Percentiles rank a stretch among this genome's conserved stretches.
Evolutionary conservation across 2,888 invertebrate species (phyloP).

Genomic region (Prosapia bicincta): DNA sequence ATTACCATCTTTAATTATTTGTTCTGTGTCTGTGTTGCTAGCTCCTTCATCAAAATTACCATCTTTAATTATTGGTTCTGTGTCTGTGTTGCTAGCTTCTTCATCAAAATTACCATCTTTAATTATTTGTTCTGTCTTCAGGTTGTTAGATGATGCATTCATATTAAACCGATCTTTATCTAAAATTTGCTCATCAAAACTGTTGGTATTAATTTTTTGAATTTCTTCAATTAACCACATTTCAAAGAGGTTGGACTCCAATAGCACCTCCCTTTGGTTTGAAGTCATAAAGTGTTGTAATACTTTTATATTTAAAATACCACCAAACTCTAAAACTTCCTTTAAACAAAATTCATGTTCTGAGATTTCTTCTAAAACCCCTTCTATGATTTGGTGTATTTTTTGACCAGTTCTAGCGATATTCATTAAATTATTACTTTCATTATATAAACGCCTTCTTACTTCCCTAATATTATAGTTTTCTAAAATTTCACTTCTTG

Average conservation of each 20-base stretch:
- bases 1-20: too few relatives aligned
- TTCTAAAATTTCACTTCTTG: conserved; percentile 56
- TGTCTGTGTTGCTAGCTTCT: too few relatives aligned
- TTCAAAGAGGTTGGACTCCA: neutral
- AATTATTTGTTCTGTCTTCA: neutral
- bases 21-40: too few relatives aligned
- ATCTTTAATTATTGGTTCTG: too few relatives aligned
- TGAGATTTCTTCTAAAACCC: neutral
- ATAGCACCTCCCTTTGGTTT: neutral
- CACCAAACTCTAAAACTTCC: neutral
- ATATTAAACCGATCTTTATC: too few relatives aligned
- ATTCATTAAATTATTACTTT: neutral
- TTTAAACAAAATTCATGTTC: neutral
- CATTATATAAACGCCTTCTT: neutral
- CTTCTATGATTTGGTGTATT: neutral
- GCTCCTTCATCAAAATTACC: too few relatives aligned
- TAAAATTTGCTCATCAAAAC: too few relatives aligned
- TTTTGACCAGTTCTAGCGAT: neutral
- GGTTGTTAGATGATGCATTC: neutral
- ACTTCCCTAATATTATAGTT: conserved; percentile 1
- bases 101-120: neutral
- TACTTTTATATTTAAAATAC: neutral
- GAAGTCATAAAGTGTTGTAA: neutral
- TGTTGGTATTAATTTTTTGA: too few relatives aligned
- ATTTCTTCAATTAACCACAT: conserved; percentile 12